These are phyloP conservation scores for Medauroidea extradentata DNA, from an alignment of 1,140 invertebrate species.

Conservation along the genomic window DNA sequence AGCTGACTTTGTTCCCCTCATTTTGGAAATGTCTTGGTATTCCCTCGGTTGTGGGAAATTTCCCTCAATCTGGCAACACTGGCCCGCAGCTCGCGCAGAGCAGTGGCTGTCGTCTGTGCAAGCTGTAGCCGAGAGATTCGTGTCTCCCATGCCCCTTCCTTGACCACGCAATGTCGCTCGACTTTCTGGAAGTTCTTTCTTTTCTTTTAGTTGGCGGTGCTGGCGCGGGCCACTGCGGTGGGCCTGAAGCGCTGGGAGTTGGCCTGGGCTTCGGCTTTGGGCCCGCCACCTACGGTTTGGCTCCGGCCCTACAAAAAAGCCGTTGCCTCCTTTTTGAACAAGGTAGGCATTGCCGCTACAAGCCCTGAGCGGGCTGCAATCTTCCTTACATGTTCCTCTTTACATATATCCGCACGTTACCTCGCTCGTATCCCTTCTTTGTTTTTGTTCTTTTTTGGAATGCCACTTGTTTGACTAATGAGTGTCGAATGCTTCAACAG, in stretches of 20 bases:
- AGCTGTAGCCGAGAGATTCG: too few relatives aligned
- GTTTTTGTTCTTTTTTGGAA: not conserved
- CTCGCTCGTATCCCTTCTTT: not conserved
- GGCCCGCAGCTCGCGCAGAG: too few relatives aligned
- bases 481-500: not conserved
- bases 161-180: too few relatives aligned
- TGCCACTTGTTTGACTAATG: not conserved
- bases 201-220: constrained; percentile 48
- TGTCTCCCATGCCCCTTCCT: not conserved
- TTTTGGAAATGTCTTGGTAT: too few relatives aligned
- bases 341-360: constrained; percentile 49
- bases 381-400: not conserved
- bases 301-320: constrained; percentile 32
- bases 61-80: too few relatives aligned
- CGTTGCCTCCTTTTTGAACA: constrained; percentile 50
- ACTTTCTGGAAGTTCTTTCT: not conserved
- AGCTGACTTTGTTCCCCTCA: too few relatives aligned
- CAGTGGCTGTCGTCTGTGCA: too few relatives aligned
- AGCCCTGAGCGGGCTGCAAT: constrained; percentile 21
- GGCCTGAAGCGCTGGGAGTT: constrained; percentile 49
- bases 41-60: too few relatives aligned
- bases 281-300: constrained; percentile 49
- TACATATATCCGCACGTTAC: too few relatives aligned
- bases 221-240: constrained; percentile 45
- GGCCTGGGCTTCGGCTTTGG: constrained; percentile 48